Percentiles rank a stretch among this genome's conserved stretches.
Evolutionary conservation across 1,140 invertebrate species (phyloP).

Genomic region (Melitaea cinxia): DNA sequence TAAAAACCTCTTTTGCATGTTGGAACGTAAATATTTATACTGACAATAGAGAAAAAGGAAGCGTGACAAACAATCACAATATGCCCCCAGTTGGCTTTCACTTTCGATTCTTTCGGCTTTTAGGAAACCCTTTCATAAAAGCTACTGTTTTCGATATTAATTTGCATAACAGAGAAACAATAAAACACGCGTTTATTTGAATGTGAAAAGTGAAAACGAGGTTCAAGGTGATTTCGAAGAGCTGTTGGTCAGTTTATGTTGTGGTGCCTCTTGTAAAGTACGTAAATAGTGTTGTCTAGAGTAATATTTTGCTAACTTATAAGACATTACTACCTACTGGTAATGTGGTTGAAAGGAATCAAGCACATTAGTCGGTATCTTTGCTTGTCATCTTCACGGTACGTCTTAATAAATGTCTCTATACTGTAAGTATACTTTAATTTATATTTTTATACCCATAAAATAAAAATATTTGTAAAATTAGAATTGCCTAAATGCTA

Average conservation of each 20-base stretch:
- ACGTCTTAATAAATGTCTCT: too few species aligned
- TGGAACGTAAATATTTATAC: constrained; percentile 76
- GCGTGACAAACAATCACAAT: constrained; percentile 66
- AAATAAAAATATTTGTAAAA: too few species aligned
- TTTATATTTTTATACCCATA: too few species aligned
- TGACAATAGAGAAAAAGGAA: constrained; percentile 63
- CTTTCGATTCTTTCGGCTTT: constrained; percentile 70
- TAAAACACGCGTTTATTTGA: constrained; percentile 71
- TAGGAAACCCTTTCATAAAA: constrained; percentile 74
- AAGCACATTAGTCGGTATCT: too few species aligned
- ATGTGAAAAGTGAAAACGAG: constrained; percentile 77
- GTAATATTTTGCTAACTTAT: too few species aligned
- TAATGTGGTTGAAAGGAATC: too few species aligned
- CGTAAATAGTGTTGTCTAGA: constrained; percentile 38
- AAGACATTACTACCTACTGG: too few species aligned
- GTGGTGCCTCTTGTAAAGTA: constrained; percentile 61
- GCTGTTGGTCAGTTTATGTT: constrained; percentile 60
- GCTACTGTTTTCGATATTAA: constrained; percentile 70
- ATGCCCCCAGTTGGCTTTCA: constrained; percentile 74
- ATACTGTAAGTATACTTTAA: too few species aligned
- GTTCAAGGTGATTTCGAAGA: constrained; percentile 62
- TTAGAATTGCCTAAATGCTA: too few species aligned
- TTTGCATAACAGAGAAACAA: constrained; percentile 79
- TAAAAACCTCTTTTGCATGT: constrained; percentile 78
- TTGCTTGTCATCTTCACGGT: too few species aligned